Percentiles rank a stretch among this genome's conserved stretches.
phyloP scores from a whole-genome alignment of 2,113 vertebrate species.

The Macroglossus sobrinus region DNA sequence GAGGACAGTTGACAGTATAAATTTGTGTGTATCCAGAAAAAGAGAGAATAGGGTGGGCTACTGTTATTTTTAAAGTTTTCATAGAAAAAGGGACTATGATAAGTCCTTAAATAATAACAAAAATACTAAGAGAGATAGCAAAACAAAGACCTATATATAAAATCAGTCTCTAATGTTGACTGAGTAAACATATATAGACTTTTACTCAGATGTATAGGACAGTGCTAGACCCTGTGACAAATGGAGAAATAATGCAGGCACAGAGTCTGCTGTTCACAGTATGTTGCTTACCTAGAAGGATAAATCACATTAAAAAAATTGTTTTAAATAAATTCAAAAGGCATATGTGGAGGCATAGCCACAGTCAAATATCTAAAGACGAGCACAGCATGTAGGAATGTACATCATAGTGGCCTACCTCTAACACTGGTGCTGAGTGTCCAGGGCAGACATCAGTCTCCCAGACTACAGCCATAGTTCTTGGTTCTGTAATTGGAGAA shows the following conservation, averaged over 20 bases:
- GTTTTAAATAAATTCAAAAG: background rate
- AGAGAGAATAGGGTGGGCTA: background rate
- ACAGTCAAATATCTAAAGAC: background rate
- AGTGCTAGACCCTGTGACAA: background rate
- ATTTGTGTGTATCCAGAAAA: background rate
- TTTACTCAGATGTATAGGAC: background rate
- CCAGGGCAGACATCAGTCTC: background rate
- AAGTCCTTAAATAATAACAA: background rate
- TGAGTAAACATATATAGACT: background rate
- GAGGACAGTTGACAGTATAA: background rate
- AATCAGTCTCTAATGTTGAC: background rate
- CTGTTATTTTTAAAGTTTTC: background rate
- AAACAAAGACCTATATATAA: background rate
- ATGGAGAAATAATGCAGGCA: background rate
- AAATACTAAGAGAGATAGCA: background rate
- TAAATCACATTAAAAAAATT: background rate
- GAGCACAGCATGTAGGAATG: fast-evolving
- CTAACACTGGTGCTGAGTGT: background rate
- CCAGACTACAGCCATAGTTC: background rate
- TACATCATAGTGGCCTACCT: fast-evolving
- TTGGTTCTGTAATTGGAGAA: background rate
- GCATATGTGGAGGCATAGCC: background rate
- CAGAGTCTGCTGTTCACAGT: background rate
- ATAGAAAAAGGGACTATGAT: background rate
- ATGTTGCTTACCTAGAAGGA: background rate